A percentile compares a stretch with the other conserved stretches of the same genome.
Conservation (phyloP, 2,888 invertebrate genomes). For the Mimas tiliae region DNA sequence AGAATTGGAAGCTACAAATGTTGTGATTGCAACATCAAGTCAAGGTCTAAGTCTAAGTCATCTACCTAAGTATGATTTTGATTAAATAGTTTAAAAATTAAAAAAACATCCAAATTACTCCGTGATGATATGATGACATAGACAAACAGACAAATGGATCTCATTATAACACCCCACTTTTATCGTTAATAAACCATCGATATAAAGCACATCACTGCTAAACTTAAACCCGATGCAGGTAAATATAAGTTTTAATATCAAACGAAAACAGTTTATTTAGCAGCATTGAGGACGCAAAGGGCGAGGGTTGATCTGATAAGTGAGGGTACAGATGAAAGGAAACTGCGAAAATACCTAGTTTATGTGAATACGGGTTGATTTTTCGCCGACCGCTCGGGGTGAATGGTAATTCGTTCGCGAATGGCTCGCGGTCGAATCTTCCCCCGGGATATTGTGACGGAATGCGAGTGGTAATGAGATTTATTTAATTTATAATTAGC, state of each 20-base stretch:
- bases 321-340: slow-evolving; percentile 30
- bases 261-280: slow-evolving; percentile 30
- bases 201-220: not conserved
- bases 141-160: too few species aligned
- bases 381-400: slow-evolving; percentile 4
- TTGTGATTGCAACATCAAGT: too few species aligned
- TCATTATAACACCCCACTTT: too few species aligned
- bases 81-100: too few species aligned
- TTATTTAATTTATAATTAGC: not conserved
- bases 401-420: slow-evolving; percentile 3
- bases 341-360: slow-evolving; percentile 28
- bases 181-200: not conserved
- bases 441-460: not conserved
- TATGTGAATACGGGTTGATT: slow-evolving; percentile 18
- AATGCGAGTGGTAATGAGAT: not conserved
- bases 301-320: slow-evolving; percentile 29
- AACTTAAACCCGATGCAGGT: slow-evolving; percentile 13
- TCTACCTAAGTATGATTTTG: too few species aligned
- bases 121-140: too few species aligned
- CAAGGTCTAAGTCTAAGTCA: too few species aligned
- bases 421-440: not conserved
- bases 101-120: too few species aligned
- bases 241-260: slow-evolving; percentile 27
- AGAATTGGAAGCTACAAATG: too few species aligned
- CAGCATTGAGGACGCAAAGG: slow-evolving; percentile 18